phyloP scores from a whole-genome alignment of 2,113 vertebrate genomes.

The Pan troglodytes region NHGRI_mPanTro3-v2.1_pri NC_072412.2:55734501-55735000 shows the following conservation, averaged over 20 bases:
- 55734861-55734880: not conserved
- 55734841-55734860: slow-evolving; percentile 12
- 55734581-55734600: slow-evolving; percentile 57
- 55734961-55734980: slow-evolving; percentile 55
- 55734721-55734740: not conserved
- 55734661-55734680: not conserved
- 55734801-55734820: not conserved
- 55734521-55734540: slow-evolving; percentile 1
- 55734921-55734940: slow-evolving; percentile 55
- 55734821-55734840: slow-evolving; percentile 32
- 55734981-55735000: slow-evolving; percentile 54
- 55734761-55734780: not conserved
- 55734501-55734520: slow-evolving; percentile 55
- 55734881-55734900: not conserved
- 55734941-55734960: slow-evolving; percentile 41
- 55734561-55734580: slow-evolving; percentile 54
- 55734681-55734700: not conserved
- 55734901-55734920: slow-evolving; percentile 47
- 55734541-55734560: slow-evolving; percentile 55
- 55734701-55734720: not conserved
- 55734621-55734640: slow-evolving; percentile 57
- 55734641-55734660: slow-evolving; percentile 45
- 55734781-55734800: slow-evolving; percentile 1
- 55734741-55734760: not conserved
- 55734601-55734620: slow-evolving; percentile 58